phyloP scores from a whole-genome alignment of 2,888 invertebrate genomes.

The Auanema sp. region DNA sequence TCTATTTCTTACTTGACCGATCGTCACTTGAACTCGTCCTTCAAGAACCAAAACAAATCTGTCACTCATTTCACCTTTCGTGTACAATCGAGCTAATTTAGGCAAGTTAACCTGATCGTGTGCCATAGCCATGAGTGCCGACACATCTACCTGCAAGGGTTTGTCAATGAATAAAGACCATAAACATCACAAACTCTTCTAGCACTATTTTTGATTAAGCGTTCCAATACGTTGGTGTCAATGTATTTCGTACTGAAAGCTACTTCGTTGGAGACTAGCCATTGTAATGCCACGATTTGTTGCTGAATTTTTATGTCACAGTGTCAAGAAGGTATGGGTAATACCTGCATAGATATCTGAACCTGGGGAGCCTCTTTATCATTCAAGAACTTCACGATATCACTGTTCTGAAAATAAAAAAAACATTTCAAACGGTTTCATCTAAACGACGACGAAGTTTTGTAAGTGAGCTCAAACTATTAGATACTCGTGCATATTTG shows the following conservation, averaged over 20 bases:
- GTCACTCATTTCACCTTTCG: slow-evolving; percentile 69
- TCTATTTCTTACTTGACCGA: slow-evolving; percentile 71
- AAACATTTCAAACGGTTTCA: background rate
- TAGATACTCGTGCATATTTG: background rate
- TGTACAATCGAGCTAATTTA: slow-evolving; percentile 63
- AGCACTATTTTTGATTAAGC: slow-evolving; percentile 41
- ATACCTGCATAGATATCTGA: slow-evolving; percentile 39
- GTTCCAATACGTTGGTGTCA: slow-evolving; percentile 45
- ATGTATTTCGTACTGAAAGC: slow-evolving; percentile 43
- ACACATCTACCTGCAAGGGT: slow-evolving; percentile 43
- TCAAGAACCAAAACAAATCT: slow-evolving; percentile 93
- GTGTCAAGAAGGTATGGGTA: background rate
- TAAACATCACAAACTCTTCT: slow-evolving; percentile 24
- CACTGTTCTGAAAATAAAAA: slow-evolving; percentile 19
- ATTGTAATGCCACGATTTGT: slow-evolving; percentile 52
- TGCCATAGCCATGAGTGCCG: slow-evolving; percentile 49
- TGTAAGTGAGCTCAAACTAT: background rate
- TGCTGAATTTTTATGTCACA: slow-evolving; percentile 18
- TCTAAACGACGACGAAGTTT: background rate
- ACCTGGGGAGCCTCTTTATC: slow-evolving; percentile 49
- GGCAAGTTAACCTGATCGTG: slow-evolving; percentile 48
- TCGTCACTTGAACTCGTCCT: slow-evolving; percentile 78
- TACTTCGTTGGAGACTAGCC: slow-evolving; percentile 47
- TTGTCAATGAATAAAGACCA: background rate
- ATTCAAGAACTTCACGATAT: slow-evolving; percentile 37